Base-by-base conservation (phyloP, 64 coral and sea anemone genomes). In the Catalaphyllia jardinei region DNA sequence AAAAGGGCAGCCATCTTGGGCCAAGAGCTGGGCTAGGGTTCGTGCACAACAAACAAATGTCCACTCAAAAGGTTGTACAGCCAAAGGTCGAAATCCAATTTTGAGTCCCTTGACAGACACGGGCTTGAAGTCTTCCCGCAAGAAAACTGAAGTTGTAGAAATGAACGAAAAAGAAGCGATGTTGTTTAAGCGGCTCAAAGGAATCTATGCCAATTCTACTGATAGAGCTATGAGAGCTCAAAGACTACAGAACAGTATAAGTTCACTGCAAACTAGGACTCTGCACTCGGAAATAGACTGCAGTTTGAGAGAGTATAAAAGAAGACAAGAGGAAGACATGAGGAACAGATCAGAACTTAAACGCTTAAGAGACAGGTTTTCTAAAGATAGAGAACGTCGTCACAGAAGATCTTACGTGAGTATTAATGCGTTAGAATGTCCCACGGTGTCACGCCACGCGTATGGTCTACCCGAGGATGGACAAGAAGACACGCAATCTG, bases 381-480 rank as follows among this genome's bases (percentile, higher is more conserved):
- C 62, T 31, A 93, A 93, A 67, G 94, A 95, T 2, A 99, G 90
- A 60, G 87, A 88, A 77, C 82, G 88, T 20, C 54, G 97, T 2
- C 76, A 84, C 28, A 89, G 62, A 65, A n/a, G 33, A 31, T 91
- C 94, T 20, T 82, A 99, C 60, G 80, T 99, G 19, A 95, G 90
- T 72, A 62, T 92, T 51, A 93, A 86, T 27, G 97, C 94, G 3
- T 74, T 93, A 9, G 93, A 95, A 19, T 77, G 84, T 59, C 97
- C 97, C 5, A 73, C 82, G 38, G 97, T 99, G 20, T 93, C 97
- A 12, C 89, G 97, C n/a, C 79, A 84, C 16, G 79, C 88, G 10
- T 95, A 95, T 62, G 97, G 97, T 22, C 75, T 99, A n/a, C 96
- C 96, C 1, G 75, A 94, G 16, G 96, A 98, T 0, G 96, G 96